A percentile compares a stretch with the other conserved stretches of the same genome.
Conservation (phyloP, 2,113 vertebrate genomes). For the Scatophagus argus region DNA sequence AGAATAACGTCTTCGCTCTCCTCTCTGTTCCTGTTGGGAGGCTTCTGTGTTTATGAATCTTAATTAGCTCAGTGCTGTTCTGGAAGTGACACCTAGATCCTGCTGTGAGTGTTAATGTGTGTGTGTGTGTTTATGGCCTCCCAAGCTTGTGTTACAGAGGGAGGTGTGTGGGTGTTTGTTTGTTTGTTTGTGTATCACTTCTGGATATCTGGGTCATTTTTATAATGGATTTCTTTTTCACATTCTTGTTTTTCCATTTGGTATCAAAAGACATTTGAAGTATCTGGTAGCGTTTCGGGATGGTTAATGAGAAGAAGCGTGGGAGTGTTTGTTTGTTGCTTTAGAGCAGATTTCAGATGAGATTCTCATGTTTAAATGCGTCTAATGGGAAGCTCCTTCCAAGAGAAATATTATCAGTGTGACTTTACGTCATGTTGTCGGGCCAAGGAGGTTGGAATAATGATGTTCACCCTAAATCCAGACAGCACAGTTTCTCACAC, state of each 20-base stretch:
- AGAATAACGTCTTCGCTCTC: slow-evolving; percentile 11
- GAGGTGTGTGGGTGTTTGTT: slow-evolving; percentile 40
- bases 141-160: slow-evolving; percentile 26
- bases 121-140: slow-evolving; percentile 32
- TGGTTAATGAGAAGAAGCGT: slow-evolving; percentile 31
- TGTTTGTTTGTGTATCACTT: slow-evolving; percentile 51
- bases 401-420: not conserved
- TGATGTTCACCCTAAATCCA: not conserved
- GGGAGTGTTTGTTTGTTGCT: slow-evolving; percentile 39
- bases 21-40: slow-evolving; percentile 35
- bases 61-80: slow-evolving; percentile 67
- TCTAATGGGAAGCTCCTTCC: slow-evolving; percentile 32
- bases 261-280: slow-evolving; percentile 42
- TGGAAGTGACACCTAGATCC: slow-evolving; percentile 64
- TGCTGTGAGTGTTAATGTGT: slow-evolving; percentile 47
- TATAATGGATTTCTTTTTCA: not conserved
- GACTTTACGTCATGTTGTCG: slow-evolving; percentile 10
- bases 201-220: slow-evolving; percentile 63
- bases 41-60: slow-evolving; percentile 69
- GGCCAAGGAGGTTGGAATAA: not conserved
- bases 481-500: not conserved
- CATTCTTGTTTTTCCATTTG: slow-evolving; percentile 20
- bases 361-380: slow-evolving; percentile 25
- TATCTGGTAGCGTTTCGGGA: slow-evolving; percentile 14
- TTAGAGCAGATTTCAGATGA: slow-evolving; percentile 11